A percentile compares a stretch with the other conserved stretches of the same genome.
Evolutionary conservation across 2,797 vertebrate species (phyloP).

Genomic region (Taeniopygia guttata): DNA sequence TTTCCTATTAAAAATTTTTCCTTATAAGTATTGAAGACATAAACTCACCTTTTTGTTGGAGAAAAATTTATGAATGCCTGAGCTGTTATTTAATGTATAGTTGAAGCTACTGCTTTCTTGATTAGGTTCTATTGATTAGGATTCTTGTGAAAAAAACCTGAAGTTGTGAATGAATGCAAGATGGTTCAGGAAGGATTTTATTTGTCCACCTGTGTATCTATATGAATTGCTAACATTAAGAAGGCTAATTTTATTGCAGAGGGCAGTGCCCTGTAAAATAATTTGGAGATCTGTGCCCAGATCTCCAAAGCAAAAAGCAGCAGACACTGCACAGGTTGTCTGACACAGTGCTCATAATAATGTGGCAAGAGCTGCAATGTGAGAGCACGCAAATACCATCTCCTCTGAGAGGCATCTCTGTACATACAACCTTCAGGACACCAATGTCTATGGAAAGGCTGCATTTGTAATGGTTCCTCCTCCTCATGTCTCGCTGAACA

Average conservation of each 20-base stretch:
- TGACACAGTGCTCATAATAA: background rate
- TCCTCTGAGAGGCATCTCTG: background rate
- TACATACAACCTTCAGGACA: background rate
- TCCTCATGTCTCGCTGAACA: background rate
- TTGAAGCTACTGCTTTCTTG: background rate
- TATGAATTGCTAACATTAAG: background rate
- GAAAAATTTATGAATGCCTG: background rate
- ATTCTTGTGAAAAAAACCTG: background rate
- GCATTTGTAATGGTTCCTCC: background rate
- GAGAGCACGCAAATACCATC: background rate
- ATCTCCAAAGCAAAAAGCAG: background rate
- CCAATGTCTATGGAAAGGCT: background rate
- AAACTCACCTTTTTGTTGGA: background rate
- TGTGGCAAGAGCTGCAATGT: background rate
- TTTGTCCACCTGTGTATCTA: background rate
- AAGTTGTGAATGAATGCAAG: constrained; percentile 9
- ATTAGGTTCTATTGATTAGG: constrained; percentile 9
- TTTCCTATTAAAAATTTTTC: constrained; percentile 12
- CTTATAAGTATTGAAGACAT: background rate
- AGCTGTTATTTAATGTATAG: background rate
- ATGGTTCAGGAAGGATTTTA: background rate
- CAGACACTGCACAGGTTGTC: background rate
- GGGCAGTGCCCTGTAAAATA: background rate
- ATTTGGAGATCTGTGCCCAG: background rate
- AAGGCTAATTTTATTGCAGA: background rate